Base-by-base conservation (phyloP, 1,140 invertebrate genomes). In the Hylaeus anthracinus region DNA sequence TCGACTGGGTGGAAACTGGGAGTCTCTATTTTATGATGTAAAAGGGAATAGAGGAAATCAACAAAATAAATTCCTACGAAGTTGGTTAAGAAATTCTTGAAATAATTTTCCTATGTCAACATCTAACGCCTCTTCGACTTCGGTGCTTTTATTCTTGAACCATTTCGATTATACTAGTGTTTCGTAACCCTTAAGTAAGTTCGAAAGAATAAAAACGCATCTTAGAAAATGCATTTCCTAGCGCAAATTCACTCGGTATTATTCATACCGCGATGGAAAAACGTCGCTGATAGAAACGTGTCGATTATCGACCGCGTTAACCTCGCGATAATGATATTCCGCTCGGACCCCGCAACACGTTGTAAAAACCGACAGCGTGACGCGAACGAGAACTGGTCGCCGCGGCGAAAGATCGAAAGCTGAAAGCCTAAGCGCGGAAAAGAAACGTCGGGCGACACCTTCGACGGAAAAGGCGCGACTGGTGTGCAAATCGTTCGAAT, bases 301-400 rank as follows among this genome's bases (percentile, higher is more conserved):
- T 65, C 63, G 63, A 65, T 65, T 65, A 65, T 65, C 63, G 63
- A 48, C 64, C 64, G 45, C 64, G 64, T 66, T 66, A 66, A 66
- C 64, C 64, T 66, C 64, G 15, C 51, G 48, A 39, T 41, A 51
- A 48, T 37, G 56, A 61, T 70, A 77, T 77, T 77, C 48, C 15
- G n/a, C 43, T 39, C 26, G 55, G 43, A 26, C 51, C 15, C 14
- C 1, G 63, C 3, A 45, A 26, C 64, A n/a, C 8, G 1, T 8
- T 8, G 64, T 39, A 67, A 76, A 66, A 66, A 67, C 4, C 1
- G 4, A 37, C 51, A 48, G 45, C 64, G 64, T 66, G 64, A 66
- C 41, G 41, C 14, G 39, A 51, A 53, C 53, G 15, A 39, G 53
- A 55, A 37, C 15, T 55, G 63, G 41, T 10, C 37, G 41, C 12